Conservation (phyloP, 64 coral and sea anemone genomes). For the Stylophora pistillata region DNA sequence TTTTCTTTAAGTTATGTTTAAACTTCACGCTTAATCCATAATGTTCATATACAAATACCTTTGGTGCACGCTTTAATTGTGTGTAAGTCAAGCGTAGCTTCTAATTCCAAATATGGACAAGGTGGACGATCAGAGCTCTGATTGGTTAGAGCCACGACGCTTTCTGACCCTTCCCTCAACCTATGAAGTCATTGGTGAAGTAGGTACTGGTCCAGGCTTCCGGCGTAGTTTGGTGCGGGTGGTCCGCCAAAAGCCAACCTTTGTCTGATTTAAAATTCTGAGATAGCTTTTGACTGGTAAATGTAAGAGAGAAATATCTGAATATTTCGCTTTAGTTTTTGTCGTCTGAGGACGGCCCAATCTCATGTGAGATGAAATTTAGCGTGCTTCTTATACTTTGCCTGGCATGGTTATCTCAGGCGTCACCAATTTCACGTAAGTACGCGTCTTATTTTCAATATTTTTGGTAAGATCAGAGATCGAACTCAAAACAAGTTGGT, state of each 20-base stretch:
- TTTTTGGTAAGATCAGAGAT: slow-evolving; percentile 34
- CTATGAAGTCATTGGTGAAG: slow-evolving; percentile 66
- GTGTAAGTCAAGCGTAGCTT: slow-evolving; percentile 9
- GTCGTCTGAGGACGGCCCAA: slow-evolving; percentile 42
- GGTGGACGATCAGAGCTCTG: not conserved
- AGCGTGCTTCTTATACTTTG: slow-evolving; percentile 45
- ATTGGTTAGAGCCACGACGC: slow-evolving; percentile 32
- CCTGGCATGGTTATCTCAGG: slow-evolving; percentile 60
- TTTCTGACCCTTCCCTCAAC: slow-evolving; percentile 19
- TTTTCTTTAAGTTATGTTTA: not conserved
- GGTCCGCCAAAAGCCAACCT: slow-evolving; percentile 36
- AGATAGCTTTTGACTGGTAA: slow-evolving; percentile 65
- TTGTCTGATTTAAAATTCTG: slow-evolving; percentile 66
- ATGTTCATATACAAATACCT: slow-evolving; percentile 3
- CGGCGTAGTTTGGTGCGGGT: slow-evolving; percentile 29
- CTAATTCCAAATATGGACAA: slow-evolving; percentile 44
- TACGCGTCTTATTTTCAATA: slow-evolving; percentile 45
- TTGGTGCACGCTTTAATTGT: not conserved
- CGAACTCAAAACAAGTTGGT: slow-evolving; percentile 24
- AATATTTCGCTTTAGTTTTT: slow-evolving; percentile 13
- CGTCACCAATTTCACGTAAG: slow-evolving; percentile 71
- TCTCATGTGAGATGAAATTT: slow-evolving; percentile 75
- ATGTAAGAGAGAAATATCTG: slow-evolving; percentile 29
- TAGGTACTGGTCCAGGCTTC: slow-evolving; percentile 40
- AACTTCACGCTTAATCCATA: not conserved